Percentiles rank a stretch among this genome's conserved stretches.
phyloP scores from a whole-genome alignment of 2,113 vertebrate genomes.

The Leuciscus idus region DNA sequence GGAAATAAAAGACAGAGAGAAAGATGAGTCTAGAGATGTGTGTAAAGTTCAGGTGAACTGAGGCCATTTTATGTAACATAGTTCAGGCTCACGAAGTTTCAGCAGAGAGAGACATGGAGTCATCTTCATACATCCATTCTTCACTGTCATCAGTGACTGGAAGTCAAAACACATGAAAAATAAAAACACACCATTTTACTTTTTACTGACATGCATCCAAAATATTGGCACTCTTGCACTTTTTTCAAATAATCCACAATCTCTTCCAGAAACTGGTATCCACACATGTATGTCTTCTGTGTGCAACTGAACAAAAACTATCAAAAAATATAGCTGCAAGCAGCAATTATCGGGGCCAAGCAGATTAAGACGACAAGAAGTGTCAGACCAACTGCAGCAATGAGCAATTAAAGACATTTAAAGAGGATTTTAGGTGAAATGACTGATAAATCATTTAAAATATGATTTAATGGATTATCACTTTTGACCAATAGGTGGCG shows the following conservation, averaged over 20 bases:
- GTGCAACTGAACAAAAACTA: neutral
- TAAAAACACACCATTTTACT: conserved; percentile 19
- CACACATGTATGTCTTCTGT: neutral
- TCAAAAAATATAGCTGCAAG: neutral
- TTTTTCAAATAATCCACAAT: neutral
- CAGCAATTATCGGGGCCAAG: too few relatives aligned
- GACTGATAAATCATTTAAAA: too few relatives aligned
- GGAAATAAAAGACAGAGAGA: neutral
- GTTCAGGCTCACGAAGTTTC: conserved; percentile 69
- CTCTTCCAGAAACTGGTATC: neutral
- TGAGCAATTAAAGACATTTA: too few relatives aligned
- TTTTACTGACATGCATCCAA: conserved; percentile 11
- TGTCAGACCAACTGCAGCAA: too few relatives aligned
- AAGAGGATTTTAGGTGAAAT: too few relatives aligned
- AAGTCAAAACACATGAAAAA: conserved; percentile 42
- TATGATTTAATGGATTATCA: too few relatives aligned
- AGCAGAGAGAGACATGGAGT: conserved; percentile 62
- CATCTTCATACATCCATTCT: conserved; percentile 83
- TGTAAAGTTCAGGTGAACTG: neutral
- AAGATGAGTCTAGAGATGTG: neutral
- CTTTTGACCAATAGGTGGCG: too few relatives aligned
- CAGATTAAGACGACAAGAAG: too few relatives aligned
- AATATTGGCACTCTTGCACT: neutral
- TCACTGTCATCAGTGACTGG: conserved; percentile 84
- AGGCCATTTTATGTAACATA: neutral